phyloP scores from a whole-genome alignment of 2,888 invertebrate species.

The Euplagia quadripunctaria region DNA sequence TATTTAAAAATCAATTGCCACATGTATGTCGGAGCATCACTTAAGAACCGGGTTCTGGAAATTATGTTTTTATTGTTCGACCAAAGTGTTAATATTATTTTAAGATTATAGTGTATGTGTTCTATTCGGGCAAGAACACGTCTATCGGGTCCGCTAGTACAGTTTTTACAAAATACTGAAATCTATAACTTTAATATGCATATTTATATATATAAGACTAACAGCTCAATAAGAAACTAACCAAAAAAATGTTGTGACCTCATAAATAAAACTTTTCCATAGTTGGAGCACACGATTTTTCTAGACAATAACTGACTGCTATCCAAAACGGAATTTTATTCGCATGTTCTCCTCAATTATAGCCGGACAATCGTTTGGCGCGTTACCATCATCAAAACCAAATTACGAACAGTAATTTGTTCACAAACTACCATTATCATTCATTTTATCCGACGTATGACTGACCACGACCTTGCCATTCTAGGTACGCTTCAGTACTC shows the following conservation, averaged over 20 bases:
- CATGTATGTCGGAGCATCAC: no score
- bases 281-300: conserved; percentile 7
- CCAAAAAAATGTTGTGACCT: not conserved
- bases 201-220: no score
- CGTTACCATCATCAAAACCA: conserved; percentile 49
- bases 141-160: not conserved
- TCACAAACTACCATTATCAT: conserved; percentile 44
- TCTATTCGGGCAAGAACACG: no score
- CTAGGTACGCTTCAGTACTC: conserved; percentile 26
- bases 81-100: no score
- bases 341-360: conserved; percentile 34
- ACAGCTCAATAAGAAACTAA: not conserved
- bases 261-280: not conserved
- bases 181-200: no score
- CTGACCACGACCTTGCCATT: conserved; percentile 61
- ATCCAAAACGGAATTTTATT: conserved; percentile 21
- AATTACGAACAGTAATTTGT: conserved; percentile 49
- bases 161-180: no score
- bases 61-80: no score
- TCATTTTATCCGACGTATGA: conserved; percentile 50
- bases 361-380: conserved; percentile 36
- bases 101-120: no score
- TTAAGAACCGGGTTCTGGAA: no score
- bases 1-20: no score
- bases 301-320: conserved; percentile 17